A percentile compares a stretch with the other conserved stretches of the same genome.
phyloP scores from a whole-genome alignment of 1,140 invertebrate species.

The Drosophila bipectinata region DNA sequence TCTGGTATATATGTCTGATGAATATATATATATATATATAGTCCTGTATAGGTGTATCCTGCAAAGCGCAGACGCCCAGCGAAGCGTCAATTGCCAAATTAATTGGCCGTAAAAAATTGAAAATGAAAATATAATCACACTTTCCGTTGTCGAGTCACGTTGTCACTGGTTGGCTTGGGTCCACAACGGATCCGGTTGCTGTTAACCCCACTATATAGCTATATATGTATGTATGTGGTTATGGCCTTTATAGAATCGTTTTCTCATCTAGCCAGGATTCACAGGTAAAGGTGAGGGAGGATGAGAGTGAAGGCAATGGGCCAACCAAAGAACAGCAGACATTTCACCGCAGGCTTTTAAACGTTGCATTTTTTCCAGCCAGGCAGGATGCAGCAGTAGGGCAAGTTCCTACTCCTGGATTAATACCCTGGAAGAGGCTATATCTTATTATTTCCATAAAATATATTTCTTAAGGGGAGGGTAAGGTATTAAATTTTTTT shows the following conservation, averaged over 20 bases:
- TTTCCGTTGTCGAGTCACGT: slow-evolving; percentile 67
- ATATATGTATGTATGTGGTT: neutral
- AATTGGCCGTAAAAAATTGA: slow-evolving; percentile 83
- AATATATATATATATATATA: slow-evolving; percentile 5
- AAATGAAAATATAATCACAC: slow-evolving; percentile 83
- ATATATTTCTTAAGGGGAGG: no score
- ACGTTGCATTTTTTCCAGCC: slow-evolving; percentile 66
- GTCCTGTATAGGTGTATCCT: slow-evolving; percentile 40
- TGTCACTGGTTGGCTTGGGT: slow-evolving; percentile 53
- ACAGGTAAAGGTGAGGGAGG: neutral
- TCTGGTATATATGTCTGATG: neutral
- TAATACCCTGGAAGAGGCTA: slow-evolving; percentile 29
- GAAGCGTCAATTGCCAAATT: slow-evolving; percentile 82
- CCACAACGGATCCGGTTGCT: slow-evolving; percentile 42
- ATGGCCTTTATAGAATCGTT: slow-evolving; percentile 29
- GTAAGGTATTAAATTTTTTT: no score
- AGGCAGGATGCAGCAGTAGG: slow-evolving; percentile 1
- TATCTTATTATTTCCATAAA: neutral
- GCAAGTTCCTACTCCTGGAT: neutral
- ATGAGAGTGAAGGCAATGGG: slow-evolving; percentile 11
- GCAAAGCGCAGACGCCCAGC: slow-evolving; percentile 68
- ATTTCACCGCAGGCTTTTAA: slow-evolving; percentile 68
- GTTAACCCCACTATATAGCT: slow-evolving; percentile 53
- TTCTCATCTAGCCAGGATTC: slow-evolving; percentile 60
- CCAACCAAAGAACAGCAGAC: slow-evolving; percentile 69